Percentiles rank a stretch among this genome's conserved stretches.
phyloP scores from a whole-genome alignment of 1,140 invertebrate genomes.

The Drosophila arizonae region DNA sequence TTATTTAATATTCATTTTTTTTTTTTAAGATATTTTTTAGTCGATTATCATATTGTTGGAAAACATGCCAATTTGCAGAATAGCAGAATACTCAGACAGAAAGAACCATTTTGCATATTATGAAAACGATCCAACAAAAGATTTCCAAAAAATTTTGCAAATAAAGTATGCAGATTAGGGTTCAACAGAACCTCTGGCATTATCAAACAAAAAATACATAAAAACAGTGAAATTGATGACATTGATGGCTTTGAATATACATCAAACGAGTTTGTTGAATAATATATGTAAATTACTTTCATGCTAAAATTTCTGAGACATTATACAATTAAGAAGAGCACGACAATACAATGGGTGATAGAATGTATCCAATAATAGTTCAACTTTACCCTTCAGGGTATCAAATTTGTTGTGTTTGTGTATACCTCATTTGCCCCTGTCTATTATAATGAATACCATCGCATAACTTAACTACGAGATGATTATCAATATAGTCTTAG shows the following conservation, averaged over 20 bases:
- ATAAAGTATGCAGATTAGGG: constrained; percentile 26
- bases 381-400: neutral
- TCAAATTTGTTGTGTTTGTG: neutral
- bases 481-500: constrained; percentile 4
- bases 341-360: neutral
- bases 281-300: constrained; percentile 40
- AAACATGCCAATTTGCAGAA: neutral
- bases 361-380: too few species aligned
- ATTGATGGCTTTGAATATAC: constrained; percentile 20
- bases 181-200: constrained; percentile 58
- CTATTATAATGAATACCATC: neutral
- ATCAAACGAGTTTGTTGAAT: constrained; percentile 30
- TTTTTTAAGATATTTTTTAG: neutral
- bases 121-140: constrained; percentile 4
- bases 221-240: constrained; percentile 5
- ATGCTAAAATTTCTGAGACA: neutral
- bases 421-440: constrained; percentile 1
- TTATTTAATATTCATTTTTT: neutral
- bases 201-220: constrained; percentile 13
- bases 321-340: neutral
- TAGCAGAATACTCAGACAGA: neutral
- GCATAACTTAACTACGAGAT: neutral
- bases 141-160: constrained; percentile 6
- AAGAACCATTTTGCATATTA: constrained; percentile 1
- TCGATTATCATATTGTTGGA: neutral